phyloP scores from a whole-genome alignment of 2,797 vertebrate genomes.

The Anomalospiza imberbis region DNA sequence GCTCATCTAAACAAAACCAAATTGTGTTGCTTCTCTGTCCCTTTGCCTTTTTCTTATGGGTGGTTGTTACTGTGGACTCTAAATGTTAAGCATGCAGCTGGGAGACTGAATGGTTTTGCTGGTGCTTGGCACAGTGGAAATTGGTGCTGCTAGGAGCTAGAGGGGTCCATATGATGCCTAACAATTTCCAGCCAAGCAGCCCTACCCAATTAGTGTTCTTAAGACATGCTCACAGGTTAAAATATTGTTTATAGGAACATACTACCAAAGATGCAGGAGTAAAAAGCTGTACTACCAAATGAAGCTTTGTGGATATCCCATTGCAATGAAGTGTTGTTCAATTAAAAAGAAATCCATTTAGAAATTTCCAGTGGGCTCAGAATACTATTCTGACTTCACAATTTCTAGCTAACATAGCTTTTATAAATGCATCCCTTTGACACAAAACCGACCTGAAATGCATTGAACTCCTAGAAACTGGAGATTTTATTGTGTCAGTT shows the following conservation, averaged over 20 bases:
- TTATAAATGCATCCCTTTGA: conserved; percentile 61
- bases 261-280: not conserved
- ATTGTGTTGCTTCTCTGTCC: not conserved
- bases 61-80: not conserved
- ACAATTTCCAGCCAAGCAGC: not conserved
- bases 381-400: conserved; percentile 9
- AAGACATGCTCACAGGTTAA: not conserved
- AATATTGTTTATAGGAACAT: not conserved
- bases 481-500: conserved; percentile 48
- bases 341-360: conserved; percentile 36
- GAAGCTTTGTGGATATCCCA: not conserved
- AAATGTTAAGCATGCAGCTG: not conserved
- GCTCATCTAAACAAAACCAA: not conserved
- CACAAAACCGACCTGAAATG: conserved; percentile 55
- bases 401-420: conserved; percentile 37
- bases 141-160: not conserved
- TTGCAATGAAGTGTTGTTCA: conserved; percentile 11
- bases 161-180: not conserved
- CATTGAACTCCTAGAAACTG: conserved; percentile 55
- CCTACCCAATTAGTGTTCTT: not conserved
- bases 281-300: not conserved
- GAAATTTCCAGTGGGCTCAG: conserved; percentile 42
- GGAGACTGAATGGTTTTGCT: not conserved
- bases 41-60: not conserved
- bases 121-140: not conserved